Evolutionary conservation across 2,888 invertebrate genomes (phyloP).

Genomic region (Psococerastis gibbosa): DNA sequence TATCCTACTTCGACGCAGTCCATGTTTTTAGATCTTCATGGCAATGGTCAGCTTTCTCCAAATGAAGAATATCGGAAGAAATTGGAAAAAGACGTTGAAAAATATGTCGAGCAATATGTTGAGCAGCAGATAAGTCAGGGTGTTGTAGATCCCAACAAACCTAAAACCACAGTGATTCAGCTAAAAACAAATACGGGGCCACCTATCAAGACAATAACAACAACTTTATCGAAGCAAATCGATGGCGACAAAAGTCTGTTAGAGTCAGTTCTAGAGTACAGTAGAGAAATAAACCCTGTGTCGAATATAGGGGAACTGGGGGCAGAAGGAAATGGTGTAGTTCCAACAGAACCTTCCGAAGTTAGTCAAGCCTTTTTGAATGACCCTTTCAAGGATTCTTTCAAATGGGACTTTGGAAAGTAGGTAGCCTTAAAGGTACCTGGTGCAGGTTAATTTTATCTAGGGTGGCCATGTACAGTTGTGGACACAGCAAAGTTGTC

Average conservation of each 20-base stretch:
- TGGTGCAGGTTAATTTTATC: too few relatives aligned
- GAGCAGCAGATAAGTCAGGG: slow-evolving; percentile 5
- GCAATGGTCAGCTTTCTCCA: neutral
- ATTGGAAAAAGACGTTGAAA: slow-evolving; percentile 7
- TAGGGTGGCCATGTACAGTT: too few relatives aligned
- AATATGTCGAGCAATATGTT: neutral
- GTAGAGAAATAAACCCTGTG: neutral
- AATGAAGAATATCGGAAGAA: neutral
- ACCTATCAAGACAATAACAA: neutral
- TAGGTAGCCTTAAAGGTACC: too few relatives aligned
- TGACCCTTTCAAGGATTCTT: neutral
- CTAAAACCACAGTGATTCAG: neutral
- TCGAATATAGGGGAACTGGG: neutral
- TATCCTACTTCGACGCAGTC: neutral
- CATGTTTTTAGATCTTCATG: neutral
- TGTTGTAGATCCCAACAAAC: neutral
- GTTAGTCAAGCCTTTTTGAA: neutral
- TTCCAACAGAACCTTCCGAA: neutral
- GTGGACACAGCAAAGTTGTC: too few relatives aligned
- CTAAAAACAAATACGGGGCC: slow-evolving; percentile 2
- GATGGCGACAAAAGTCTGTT: neutral
- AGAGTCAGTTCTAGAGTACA: neutral
- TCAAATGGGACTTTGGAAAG: neutral
- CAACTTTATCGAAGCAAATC: neutral
- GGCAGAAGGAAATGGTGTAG: neutral